Conservation (phyloP, 2,797 vertebrate species). For the Lateolabrax maculatus region DNA sequence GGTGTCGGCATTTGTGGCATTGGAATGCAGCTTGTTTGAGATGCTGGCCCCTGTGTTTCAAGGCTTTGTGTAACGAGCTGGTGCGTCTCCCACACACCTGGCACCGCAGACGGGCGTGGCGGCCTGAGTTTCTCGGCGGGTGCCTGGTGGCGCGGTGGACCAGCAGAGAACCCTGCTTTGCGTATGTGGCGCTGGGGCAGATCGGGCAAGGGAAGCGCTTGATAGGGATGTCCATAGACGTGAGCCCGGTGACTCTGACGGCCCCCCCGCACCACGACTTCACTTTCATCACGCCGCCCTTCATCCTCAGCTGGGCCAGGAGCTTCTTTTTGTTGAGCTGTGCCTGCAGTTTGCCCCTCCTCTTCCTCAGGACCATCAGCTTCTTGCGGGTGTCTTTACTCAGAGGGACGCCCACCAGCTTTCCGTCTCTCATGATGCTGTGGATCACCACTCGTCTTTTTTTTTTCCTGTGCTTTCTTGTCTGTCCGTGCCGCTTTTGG, state of each 20-base stretch:
- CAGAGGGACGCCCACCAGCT: slow-evolving; percentile 81
- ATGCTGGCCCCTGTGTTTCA: slow-evolving; percentile 84
- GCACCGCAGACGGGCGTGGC: slow-evolving; percentile 80
- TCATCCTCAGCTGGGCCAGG: slow-evolving; percentile 80
- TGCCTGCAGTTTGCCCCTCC: slow-evolving; percentile 77
- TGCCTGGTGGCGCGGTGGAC: slow-evolving; percentile 83
- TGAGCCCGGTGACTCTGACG: slow-evolving; percentile 78
- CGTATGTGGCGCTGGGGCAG: slow-evolving; percentile 83
- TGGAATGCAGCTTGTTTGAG: slow-evolving; percentile 81
- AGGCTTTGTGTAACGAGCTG: slow-evolving; percentile 78
- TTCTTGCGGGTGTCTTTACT: slow-evolving; percentile 81
- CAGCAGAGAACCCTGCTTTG: slow-evolving; percentile 79
- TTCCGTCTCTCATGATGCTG: slow-evolving; percentile 81
- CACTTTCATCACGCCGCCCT: slow-evolving; percentile 65
- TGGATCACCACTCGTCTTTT: slow-evolving; percentile 83
- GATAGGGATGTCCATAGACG: slow-evolving; percentile 80
- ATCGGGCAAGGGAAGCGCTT: slow-evolving; percentile 86
- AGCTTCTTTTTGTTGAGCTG: slow-evolving; percentile 83
- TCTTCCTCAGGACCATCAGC: slow-evolving; percentile 74
- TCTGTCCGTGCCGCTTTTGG: slow-evolving; percentile 73
- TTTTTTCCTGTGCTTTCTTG: slow-evolving; percentile 78
- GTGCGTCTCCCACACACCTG: slow-evolving; percentile 80
- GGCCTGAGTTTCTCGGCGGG: slow-evolving; percentile 74
- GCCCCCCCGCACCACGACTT: slow-evolving; percentile 81
- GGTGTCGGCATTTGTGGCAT: slow-evolving; percentile 83